Percentiles rank a stretch among this genome's conserved stretches.
Conservation (phyloP, 2,888 invertebrate species). For the Caenorhabditis sp. region DNA sequence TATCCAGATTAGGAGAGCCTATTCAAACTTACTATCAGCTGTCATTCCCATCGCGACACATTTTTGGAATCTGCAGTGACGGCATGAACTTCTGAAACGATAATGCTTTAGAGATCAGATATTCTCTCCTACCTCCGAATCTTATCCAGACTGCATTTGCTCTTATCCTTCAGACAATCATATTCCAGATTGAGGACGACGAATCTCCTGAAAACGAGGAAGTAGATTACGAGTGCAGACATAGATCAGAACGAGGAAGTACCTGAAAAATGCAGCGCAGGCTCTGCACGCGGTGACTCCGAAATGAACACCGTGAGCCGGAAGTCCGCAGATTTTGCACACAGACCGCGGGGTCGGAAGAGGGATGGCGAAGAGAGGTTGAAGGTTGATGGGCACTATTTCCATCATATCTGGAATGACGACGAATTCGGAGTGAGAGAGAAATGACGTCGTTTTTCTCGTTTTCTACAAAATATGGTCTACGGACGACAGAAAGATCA, state of each 20-base stretch:
- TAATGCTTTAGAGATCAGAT: not conserved
- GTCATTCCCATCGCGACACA: slow-evolving; percentile 68
- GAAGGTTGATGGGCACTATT: slow-evolving; percentile 36
- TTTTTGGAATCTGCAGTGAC: slow-evolving; percentile 68
- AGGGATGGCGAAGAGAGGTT: slow-evolving; percentile 7
- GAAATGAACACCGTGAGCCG: slow-evolving; percentile 69
- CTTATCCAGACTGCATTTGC: slow-evolving; percentile 58
- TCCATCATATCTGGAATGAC: slow-evolving; percentile 53
- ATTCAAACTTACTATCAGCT: slow-evolving; percentile 60
- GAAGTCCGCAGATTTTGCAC: slow-evolving; percentile 64
- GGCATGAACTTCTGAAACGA: slow-evolving; percentile 64
- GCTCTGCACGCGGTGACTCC: slow-evolving; percentile 68
- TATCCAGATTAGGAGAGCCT: not conserved
- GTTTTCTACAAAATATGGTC: slow-evolving; percentile 30
- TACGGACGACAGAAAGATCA: slow-evolving; percentile 57
- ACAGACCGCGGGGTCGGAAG: not conserved
- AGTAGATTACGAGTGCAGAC: not conserved
- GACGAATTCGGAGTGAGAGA: not conserved
- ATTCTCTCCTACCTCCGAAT: slow-evolving; percentile 41
- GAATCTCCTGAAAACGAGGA: slow-evolving; percentile 58
- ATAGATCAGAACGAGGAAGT: slow-evolving; percentile 20
- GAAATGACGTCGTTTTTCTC: slow-evolving; percentile 14
- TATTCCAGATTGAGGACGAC: slow-evolving; percentile 68
- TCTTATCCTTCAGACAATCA: slow-evolving; percentile 61
- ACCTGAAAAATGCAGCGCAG: slow-evolving; percentile 71